These are phyloP conservation scores for Archips crataeganus DNA, from an alignment of 2,888 invertebrate genomes.

Conservation along the genomic window DNA sequence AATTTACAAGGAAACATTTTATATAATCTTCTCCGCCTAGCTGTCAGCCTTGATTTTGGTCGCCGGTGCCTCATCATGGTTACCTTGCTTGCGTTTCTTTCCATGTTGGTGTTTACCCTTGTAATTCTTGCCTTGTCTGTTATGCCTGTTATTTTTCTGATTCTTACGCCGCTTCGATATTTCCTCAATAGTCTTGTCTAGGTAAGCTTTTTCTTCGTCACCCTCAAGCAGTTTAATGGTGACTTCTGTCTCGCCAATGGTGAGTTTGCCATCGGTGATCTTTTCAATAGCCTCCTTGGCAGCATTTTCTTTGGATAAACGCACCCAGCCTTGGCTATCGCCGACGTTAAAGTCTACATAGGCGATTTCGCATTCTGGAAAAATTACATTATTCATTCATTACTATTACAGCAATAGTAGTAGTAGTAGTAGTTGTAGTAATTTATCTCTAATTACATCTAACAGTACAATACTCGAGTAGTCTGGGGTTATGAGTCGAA, in stretches of 20 bases:
- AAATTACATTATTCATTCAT: neutral
- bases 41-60: slow-evolving; percentile 65
- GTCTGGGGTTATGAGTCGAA: too few relatives aligned
- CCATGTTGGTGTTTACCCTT: slow-evolving; percentile 63
- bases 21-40: slow-evolving; percentile 49
- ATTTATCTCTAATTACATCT: too few relatives aligned
- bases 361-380: slow-evolving; percentile 85
- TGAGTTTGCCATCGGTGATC: slow-evolving; percentile 87
- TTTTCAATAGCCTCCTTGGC: slow-evolving; percentile 88
- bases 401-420: neutral
- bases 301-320: slow-evolving; percentile 89
- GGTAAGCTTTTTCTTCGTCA: slow-evolving; percentile 89
- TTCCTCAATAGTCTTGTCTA: slow-evolving; percentile 87
- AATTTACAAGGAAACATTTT: neutral
- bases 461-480: too few relatives aligned
- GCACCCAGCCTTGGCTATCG: slow-evolving; percentile 90
- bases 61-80: slow-evolving; percentile 61
- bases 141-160: slow-evolving; percentile 69
- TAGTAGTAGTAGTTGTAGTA: too few relatives aligned
- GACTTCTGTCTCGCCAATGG: slow-evolving; percentile 81
- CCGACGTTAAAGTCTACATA: slow-evolving; percentile 92
- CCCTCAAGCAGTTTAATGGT: slow-evolving; percentile 87
- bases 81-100: slow-evolving; percentile 66
- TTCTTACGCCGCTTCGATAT: slow-evolving; percentile 85
- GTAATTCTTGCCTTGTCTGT: slow-evolving; percentile 62